These are phyloP conservation scores for Dendronephthya gigantea DNA, from an alignment of 64 coral and sea anemone species.

Conservation along the genomic window DNA sequence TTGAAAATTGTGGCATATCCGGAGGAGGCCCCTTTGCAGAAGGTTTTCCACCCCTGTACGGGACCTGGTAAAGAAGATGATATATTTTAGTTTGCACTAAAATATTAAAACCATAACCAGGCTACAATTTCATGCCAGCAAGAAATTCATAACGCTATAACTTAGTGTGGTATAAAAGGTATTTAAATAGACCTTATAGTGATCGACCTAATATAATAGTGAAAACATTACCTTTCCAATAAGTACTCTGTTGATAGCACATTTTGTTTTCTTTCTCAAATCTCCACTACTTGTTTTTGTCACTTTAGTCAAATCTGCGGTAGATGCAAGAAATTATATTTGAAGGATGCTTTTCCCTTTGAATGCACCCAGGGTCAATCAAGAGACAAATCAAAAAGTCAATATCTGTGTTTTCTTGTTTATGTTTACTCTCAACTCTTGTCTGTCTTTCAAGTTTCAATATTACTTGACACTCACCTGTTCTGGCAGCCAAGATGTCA, in stretches of 20 bases:
- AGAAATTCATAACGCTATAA: too few species aligned
- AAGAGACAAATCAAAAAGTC: not conserved
- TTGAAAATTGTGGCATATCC: slow-evolving; percentile 91
- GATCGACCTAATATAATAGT: not conserved
- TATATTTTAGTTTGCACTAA: too few species aligned
- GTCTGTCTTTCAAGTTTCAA: not conserved
- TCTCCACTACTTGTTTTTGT: slow-evolving; percentile 68
- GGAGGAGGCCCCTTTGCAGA: slow-evolving; percentile 54
- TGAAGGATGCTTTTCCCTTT: too few species aligned
- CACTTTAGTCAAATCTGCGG: slow-evolving; percentile 68
- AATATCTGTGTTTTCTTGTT: not conserved
- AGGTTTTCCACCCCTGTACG: slow-evolving; percentile 71
- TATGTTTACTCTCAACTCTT: too few species aligned
- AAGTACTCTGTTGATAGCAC: slow-evolving; percentile 83
- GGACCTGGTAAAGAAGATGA: slow-evolving; percentile 48
- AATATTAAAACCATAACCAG: too few species aligned
- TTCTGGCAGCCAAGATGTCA: slow-evolving; percentile 66
- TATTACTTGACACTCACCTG: slow-evolving; percentile 32
- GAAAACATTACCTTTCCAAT: slow-evolving; percentile 62
- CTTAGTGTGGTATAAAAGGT: too few species aligned
- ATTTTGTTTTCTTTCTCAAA: slow-evolving; percentile 67
- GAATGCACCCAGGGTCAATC: not conserved
- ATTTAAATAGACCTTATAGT: too few species aligned
- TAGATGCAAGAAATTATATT: too few species aligned
- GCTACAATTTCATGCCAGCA: too few species aligned